Evolutionary conservation across 2,113 vertebrate genomes (phyloP).

Genomic region (Larimichthys crocea): DNA sequence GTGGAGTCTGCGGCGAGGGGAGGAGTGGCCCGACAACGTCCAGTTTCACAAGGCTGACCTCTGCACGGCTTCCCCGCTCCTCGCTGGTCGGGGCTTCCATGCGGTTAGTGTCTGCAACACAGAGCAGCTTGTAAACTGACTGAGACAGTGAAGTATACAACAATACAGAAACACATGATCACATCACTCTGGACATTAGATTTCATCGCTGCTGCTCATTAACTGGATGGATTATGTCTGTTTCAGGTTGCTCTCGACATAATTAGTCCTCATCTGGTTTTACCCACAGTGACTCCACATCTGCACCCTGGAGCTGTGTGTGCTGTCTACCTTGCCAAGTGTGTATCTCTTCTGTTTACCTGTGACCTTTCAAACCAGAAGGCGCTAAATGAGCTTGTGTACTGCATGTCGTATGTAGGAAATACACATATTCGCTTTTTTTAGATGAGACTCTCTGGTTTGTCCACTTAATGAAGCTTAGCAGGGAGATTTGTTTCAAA

Average conservation of each 20-base stretch:
- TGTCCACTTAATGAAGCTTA: too few species aligned
- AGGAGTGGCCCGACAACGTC: conserved; percentile 92
- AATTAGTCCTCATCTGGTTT: conserved; percentile 87
- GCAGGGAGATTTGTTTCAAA: too few species aligned
- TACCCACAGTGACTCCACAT: conserved; percentile 82
- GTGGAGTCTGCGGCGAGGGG: conserved; percentile 83
- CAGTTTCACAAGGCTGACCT: conserved; percentile 88
- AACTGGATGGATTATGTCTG: conserved; percentile 16
- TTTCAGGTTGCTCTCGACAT: conserved; percentile 90
- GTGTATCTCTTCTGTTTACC: conserved; percentile 63
- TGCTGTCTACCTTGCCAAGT: conserved; percentile 92
- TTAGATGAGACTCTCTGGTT: too few species aligned
- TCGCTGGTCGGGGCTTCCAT: conserved; percentile 84
- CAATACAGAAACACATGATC: background rate
- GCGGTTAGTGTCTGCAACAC: conserved; percentile 77
- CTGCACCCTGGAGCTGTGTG: conserved; percentile 90
- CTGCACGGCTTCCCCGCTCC: conserved; percentile 77
- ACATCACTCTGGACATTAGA: too few species aligned
- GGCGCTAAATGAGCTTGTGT: too few species aligned
- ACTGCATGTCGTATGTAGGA: too few species aligned
- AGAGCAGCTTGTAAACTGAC: background rate
- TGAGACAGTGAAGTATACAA: background rate
- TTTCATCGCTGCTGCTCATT: background rate
- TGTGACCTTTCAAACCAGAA: background rate
- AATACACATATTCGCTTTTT: too few species aligned